Evolutionary conservation across 2,113 vertebrate species (phyloP).

Genomic region (Hiodon alosoides): DNA sequence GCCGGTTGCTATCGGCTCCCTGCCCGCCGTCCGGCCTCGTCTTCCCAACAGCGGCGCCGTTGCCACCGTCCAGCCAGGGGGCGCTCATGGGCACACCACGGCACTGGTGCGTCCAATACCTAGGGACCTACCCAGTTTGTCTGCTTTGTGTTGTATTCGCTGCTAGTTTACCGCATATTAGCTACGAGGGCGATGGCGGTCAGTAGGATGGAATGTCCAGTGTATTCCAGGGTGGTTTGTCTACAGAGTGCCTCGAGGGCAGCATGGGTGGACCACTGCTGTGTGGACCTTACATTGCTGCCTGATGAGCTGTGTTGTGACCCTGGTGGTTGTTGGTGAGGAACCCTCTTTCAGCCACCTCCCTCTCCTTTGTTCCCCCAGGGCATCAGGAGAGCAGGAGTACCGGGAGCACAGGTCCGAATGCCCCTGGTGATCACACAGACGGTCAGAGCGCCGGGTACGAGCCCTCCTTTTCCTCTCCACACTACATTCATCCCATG

Average conservation of each 20-base stretch:
- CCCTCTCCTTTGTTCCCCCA: conserved; percentile 28
- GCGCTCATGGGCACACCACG: conserved; percentile 58
- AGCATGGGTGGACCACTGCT: too few relatives aligned
- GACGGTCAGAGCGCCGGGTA: conserved; percentile 64
- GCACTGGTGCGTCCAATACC: conserved; percentile 61
- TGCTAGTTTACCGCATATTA: not conserved
- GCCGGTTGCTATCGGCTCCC: conserved; percentile 48
- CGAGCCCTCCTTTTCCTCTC: not conserved
- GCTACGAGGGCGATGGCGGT: too few relatives aligned
- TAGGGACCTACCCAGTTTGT: not conserved
- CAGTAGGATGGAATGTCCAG: too few relatives aligned
- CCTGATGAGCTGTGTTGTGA: too few relatives aligned
- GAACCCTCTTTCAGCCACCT: not conserved
- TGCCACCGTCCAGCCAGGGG: conserved; percentile 49
- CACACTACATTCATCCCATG: not conserved
- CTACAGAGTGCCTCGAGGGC: too few relatives aligned
- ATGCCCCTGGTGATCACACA: conserved; percentile 66
- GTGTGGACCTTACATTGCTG: too few relatives aligned
- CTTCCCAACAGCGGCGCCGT: conserved; percentile 69
- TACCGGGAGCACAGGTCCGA: conserved; percentile 61
- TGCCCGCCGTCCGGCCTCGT: conserved; percentile 62
- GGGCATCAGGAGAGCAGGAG: conserved; percentile 55
- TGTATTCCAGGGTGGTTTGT: too few relatives aligned
- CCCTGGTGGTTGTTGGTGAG: not conserved
- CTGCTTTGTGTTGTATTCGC: not conserved